Conservation (phyloP, 2,888 invertebrate genomes). For the Nesidiocoris tenuis region DNA sequence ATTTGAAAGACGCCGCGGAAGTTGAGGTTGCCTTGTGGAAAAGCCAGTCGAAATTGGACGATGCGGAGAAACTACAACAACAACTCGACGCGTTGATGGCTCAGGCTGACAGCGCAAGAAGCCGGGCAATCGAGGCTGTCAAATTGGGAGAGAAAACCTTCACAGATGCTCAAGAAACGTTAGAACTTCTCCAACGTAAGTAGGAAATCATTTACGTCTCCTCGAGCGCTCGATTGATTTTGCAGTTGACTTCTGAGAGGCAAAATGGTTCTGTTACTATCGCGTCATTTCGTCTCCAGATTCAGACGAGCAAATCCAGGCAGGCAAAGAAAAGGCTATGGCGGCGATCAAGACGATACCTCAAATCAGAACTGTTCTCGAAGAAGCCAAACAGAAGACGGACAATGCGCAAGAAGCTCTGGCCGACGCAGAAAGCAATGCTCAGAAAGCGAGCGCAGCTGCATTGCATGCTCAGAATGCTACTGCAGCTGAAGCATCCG, state of each 20-base stretch:
- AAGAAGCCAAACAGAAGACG: slow-evolving; percentile 70
- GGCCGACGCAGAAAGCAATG: slow-evolving; percentile 74
- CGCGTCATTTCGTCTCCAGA: too few species aligned
- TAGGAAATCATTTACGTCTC: not conserved
- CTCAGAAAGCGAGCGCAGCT: slow-evolving; percentile 68
- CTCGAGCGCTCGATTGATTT: not conserved
- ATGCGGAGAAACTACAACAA: slow-evolving; percentile 69
- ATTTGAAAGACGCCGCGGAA: slow-evolving; percentile 55
- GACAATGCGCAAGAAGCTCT: slow-evolving; percentile 70
- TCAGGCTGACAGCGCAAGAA: slow-evolving; percentile 73
- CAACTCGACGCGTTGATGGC: slow-evolving; percentile 76
- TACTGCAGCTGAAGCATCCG: slow-evolving; percentile 75
- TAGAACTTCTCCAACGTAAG: slow-evolving; percentile 62
- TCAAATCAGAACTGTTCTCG: slow-evolving; percentile 69
- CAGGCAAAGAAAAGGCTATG: slow-evolving; percentile 77
- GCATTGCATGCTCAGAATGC: slow-evolving; percentile 77
- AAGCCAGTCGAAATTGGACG: slow-evolving; percentile 55
- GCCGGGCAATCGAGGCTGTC: slow-evolving; percentile 79
- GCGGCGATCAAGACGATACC: slow-evolving; percentile 74
- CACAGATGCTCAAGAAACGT: slow-evolving; percentile 75
- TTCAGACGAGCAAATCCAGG: slow-evolving; percentile 86
- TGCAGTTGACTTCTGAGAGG: not conserved
- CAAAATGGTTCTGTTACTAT: not conserved
- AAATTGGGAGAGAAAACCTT: slow-evolving; percentile 79
- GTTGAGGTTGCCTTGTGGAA: slow-evolving; percentile 55